A percentile compares a stretch with the other conserved stretches of the same genome.
Conservation (phyloP, 2,113 vertebrate species). For the Vanacampus margaritifer region DNA sequence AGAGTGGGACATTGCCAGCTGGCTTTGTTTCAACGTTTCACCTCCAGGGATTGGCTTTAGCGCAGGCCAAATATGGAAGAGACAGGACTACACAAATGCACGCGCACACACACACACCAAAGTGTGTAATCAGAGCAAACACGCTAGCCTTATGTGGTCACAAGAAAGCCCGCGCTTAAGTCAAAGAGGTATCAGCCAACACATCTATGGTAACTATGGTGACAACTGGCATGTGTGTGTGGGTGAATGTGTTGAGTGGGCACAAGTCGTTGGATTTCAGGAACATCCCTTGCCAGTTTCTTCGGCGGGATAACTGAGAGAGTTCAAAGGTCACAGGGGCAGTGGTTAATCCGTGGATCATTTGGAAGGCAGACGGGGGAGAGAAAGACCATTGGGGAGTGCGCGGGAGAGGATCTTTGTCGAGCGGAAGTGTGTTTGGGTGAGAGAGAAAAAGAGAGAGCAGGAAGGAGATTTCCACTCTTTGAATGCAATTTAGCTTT, state of each 20-base stretch:
- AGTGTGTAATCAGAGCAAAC: constrained; percentile 33
- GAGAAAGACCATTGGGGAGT: constrained; percentile 22
- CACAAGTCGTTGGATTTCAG: constrained; percentile 33
- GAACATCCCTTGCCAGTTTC: constrained; percentile 40
- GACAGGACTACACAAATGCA: constrained; percentile 41
- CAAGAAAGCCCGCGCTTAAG: constrained; percentile 41
- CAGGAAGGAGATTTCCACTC: constrained; percentile 16
- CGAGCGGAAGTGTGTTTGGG: constrained; percentile 3
- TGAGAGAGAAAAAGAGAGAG: not conserved
- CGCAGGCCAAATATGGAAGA: constrained; percentile 70
- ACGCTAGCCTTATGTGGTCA: constrained; percentile 69
- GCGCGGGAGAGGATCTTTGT: constrained; percentile 32
- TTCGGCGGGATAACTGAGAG: constrained; percentile 55
- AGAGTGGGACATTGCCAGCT: constrained; percentile 60
- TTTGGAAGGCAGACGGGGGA: constrained; percentile 34
- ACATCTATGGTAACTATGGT: constrained; percentile 48
- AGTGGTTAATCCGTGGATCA: constrained; percentile 57
- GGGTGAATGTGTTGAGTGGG: constrained; percentile 1
- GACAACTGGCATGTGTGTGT: constrained; percentile 11
- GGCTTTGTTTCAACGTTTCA: constrained; percentile 65
- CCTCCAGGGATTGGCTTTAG: constrained; percentile 66
- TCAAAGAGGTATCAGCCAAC: constrained; percentile 30
- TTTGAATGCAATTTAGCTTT: constrained; percentile 13
- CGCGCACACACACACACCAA: constrained; percentile 14
- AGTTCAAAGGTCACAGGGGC: constrained; percentile 50